These are phyloP conservation scores for Andrena praecox DNA, from an alignment of 2,888 invertebrate genomes.

Conservation along the genomic window DNA sequence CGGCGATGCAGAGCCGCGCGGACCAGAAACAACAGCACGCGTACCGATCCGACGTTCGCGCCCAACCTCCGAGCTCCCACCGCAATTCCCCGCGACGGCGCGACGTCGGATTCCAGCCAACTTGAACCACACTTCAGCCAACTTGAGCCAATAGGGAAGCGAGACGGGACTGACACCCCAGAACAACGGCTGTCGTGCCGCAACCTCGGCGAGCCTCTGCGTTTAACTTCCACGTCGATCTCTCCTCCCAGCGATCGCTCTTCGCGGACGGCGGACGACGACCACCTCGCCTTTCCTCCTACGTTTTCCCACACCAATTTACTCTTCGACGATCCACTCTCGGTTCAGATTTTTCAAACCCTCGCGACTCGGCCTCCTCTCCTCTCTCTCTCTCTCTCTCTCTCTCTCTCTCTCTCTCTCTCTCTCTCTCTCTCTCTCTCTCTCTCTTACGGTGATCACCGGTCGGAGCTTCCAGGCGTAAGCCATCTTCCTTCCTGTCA, in stretches of 20 bases:
- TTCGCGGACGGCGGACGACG: not conserved
- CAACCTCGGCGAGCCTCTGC: constrained; percentile 35
- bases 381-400: too few relatives aligned
- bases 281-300: not conserved
- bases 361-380: not conserved
- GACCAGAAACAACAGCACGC: constrained; percentile 9
- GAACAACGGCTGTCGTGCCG: constrained; percentile 23
- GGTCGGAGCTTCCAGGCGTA: not conserved
- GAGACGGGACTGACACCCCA: constrained; percentile 41
- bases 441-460: not conserved
- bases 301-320: constrained; percentile 36
- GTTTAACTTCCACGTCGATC: constrained; percentile 52
- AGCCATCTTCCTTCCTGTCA: not conserved
- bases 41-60: constrained; percentile 21
- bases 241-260: constrained; percentile 6
- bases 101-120: constrained; percentile 5
- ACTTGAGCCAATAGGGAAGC: constrained; percentile 3
- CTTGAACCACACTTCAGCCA: too few relatives aligned
- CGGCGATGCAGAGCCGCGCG: constrained; percentile 41
- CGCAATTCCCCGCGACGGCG: constrained; percentile 17
- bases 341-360: not conserved
- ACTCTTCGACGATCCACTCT: constrained; percentile 9
- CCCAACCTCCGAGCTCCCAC: constrained; percentile 15
- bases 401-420: too few relatives aligned
- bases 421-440: too few relatives aligned